Base-by-base conservation (phyloP, 2,888 invertebrate genomes). In the Ellobium chinense region DNA sequence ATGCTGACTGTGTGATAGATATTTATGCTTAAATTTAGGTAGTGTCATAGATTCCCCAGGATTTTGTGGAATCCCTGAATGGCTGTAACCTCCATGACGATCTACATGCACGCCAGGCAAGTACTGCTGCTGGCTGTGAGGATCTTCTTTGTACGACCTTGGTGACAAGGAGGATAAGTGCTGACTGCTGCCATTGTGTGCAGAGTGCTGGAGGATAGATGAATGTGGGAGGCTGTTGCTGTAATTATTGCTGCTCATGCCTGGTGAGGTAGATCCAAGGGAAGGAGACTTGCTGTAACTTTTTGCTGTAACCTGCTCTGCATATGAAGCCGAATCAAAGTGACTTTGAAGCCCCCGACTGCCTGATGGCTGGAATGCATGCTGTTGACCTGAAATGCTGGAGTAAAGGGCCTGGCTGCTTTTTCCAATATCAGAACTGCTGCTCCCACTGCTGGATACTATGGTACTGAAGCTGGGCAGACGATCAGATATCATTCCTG, bases 391-490 rank as follows among this genome's bases (percentile, higher is more conserved):
- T 66, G 74, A 66, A 7, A 79, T 73, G 34, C 72, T 58, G 14
- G 79, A 66, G 62, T 80, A 80, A 27, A 80, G 60, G 65, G 83
- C 68, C 76, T 83, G 73, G 66, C 75, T 54, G 62, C 79, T 60
- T 73, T 79, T 62, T 46, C 72, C 66, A 73, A 72, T 24, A 37
- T 79, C 34, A 54, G 73, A 24, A 66, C 81, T 36, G 63, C 83
- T 68, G 72, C 75, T 34, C 70, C 83, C 39, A 68, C 81, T 60
- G 69, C 75, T 68, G 46, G 77, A 81, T 72, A 81, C 82, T 36
- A 85, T 83, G 29, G 76, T 78, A 14, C 83, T 82, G 37, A 83
- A 85, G 36, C 83, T 82, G 12, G 83, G 81, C 54, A 85, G 74
- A n/a, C 80, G 80, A 31, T 83, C 85, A 29, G 80, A 66, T 70